Conservation (phyloP, 1,140 invertebrate species). For the Penaeus vannamei region DNA sequence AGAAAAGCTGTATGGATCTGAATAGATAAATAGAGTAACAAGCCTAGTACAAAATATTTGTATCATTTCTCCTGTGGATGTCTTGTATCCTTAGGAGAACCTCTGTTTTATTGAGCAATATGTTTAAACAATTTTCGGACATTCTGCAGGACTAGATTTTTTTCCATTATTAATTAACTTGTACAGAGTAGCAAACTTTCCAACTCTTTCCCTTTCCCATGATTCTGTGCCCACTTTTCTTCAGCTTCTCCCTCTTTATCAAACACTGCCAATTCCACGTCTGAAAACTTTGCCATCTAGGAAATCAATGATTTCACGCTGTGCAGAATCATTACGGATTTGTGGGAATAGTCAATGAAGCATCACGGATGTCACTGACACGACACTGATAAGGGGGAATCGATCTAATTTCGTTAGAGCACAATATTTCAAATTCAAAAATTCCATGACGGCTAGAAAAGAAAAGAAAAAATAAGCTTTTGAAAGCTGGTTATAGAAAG, state of each 20-base stretch:
- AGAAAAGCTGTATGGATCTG: background rate
- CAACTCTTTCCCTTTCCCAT: background rate
- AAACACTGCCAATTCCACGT: background rate
- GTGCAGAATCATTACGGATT: too few relatives aligned
- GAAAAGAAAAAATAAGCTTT: too few relatives aligned
- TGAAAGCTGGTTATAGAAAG: too few relatives aligned
- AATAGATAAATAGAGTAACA: constrained; percentile 27
- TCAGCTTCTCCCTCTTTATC: constrained; percentile 2
- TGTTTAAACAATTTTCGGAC: background rate
- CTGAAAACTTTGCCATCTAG: background rate
- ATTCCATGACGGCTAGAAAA: too few relatives aligned
- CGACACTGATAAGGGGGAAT: background rate
- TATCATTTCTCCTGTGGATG: constrained; percentile 9
- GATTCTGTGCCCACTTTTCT: background rate
- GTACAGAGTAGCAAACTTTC: background rate
- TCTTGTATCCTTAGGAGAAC: background rate
- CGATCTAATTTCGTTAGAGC: too few relatives aligned
- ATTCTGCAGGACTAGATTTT: background rate
- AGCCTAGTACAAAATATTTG: background rate
- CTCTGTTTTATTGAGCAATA: background rate
- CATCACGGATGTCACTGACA: background rate
- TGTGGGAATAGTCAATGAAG: background rate
- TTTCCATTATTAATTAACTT: background rate
- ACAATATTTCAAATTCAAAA: too few relatives aligned
- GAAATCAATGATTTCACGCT: background rate